A percentile compares a stretch with the other conserved stretches of the same genome.
Evolutionary conservation across 2,888 invertebrate genomes (phyloP).

Genomic region (Drosophila borealis): DNA sequence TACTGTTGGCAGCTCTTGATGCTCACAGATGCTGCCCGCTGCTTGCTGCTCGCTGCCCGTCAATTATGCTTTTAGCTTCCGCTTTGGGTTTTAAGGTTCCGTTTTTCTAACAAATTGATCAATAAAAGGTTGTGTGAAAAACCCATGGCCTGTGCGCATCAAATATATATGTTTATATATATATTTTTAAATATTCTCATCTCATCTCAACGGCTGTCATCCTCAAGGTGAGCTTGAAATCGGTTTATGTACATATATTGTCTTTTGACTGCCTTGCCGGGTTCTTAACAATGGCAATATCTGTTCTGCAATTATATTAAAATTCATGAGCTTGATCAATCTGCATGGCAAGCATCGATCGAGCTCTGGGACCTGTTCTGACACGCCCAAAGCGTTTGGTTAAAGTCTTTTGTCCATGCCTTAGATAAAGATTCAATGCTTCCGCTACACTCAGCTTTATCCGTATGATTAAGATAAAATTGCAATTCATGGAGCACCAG

Average conservation of each 20-base stretch:
- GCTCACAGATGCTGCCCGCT: conserved; percentile 26
- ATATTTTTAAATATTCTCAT: not conserved
- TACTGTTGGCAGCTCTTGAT: conserved; percentile 51
- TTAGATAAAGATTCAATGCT: conserved; percentile 20
- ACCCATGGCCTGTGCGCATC: conserved; percentile 33
- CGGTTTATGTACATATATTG: conserved; percentile 30
- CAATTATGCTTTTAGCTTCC: conserved; percentile 59
- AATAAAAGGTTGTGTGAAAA: conserved; percentile 67
- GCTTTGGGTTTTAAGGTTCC: conserved; percentile 58
- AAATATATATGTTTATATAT: not conserved
- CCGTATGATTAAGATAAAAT: conserved; percentile 13
- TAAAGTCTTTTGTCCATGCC: conserved; percentile 13
- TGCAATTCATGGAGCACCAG: conserved; percentile 48
- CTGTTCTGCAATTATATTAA: conserved; percentile 49
- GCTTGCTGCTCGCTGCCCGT: conserved; percentile 37
- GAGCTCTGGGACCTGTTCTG: conserved; percentile 63
- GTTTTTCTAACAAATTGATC: conserved; percentile 70
- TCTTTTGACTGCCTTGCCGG: conserved; percentile 16
- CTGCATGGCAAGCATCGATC: conserved; percentile 42
- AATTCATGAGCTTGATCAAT: conserved; percentile 58
- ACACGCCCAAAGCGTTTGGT: conserved; percentile 56
- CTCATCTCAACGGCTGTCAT: conserved; percentile 33
- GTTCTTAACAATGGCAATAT: conserved; percentile 47
- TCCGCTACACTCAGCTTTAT: conserved; percentile 41
- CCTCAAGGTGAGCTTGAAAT: conserved; percentile 66